Conservation (phyloP, 1,140 invertebrate genomes). For the Drosophila baimaii region DNA sequence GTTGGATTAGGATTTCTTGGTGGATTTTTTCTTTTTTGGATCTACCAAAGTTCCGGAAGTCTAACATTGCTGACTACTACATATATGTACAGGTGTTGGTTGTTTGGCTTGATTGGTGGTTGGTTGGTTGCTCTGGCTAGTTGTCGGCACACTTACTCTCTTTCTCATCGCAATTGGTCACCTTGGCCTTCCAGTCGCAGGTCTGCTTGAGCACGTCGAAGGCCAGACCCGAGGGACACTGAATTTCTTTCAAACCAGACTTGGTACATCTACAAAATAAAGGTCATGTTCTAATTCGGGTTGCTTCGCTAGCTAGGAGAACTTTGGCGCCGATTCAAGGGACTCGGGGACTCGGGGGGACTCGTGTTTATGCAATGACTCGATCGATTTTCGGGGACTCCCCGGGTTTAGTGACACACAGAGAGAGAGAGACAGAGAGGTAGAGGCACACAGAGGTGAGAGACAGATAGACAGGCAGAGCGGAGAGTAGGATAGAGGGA, state of each 20-base stretch:
- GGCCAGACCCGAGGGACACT: slow-evolving; percentile 96
- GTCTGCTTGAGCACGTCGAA: slow-evolving; percentile 99
- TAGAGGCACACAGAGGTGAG: slow-evolving; percentile 45
- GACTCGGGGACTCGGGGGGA: slow-evolving; percentile 21
- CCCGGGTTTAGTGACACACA: slow-evolving; percentile 65
- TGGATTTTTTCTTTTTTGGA: slow-evolving; percentile 23
- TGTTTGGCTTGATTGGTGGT: slow-evolving; percentile 35
- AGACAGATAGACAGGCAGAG: slow-evolving; percentile 57
- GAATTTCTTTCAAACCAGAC: slow-evolving; percentile 96
- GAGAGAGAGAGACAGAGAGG: slow-evolving; percentile 38
- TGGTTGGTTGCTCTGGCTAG: slow-evolving; percentile 37
- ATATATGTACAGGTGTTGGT: slow-evolving; percentile 53
- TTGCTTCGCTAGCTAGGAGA: slow-evolving; percentile 62
- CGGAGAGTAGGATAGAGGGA: slow-evolving; percentile 39
- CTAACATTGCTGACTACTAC: slow-evolving; percentile 53
- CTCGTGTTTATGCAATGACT: slow-evolving; percentile 64
- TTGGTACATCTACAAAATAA: slow-evolving; percentile 92
- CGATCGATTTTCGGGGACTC: slow-evolving; percentile 45
- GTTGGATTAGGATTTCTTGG: slow-evolving; percentile 13
- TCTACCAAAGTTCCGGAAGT: slow-evolving; percentile 69
- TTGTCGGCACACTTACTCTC: slow-evolving; percentile 92
- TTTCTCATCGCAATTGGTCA: slow-evolving; percentile 97
- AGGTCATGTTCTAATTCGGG: slow-evolving; percentile 58
- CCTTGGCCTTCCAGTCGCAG: slow-evolving; percentile 98
- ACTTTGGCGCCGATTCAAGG: slow-evolving; percentile 63